phyloP scores from a whole-genome alignment of 2,888 invertebrate genomes.

The Stratiomys singularior region DNA sequence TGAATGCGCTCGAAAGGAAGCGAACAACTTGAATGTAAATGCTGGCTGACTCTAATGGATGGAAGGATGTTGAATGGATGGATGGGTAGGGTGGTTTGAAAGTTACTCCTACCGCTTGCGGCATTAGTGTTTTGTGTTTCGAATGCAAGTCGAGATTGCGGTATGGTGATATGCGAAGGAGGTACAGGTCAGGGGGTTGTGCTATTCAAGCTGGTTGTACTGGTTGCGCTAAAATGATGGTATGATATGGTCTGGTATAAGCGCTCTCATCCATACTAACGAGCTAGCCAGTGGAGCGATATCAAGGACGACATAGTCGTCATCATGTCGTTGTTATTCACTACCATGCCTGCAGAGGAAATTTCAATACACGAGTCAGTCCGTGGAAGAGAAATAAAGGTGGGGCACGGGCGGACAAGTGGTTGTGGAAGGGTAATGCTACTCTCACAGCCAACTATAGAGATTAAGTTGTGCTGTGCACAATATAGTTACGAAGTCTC shows the following conservation, averaged over 20 bases:
- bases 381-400: neutral
- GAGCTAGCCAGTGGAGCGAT: conserved; percentile 39
- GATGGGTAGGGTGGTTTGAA: too few relatives aligned
- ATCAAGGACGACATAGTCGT: conserved; percentile 44
- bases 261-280: conserved; percentile 41
- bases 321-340: conserved; percentile 46
- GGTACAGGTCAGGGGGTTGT: conserved; percentile 3
- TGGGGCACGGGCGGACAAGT: neutral
- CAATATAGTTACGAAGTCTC: neutral
- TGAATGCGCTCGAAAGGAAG: conserved; percentile 4
- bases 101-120: neutral
- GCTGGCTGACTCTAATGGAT: conserved; percentile 37
- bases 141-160: conserved; percentile 37
- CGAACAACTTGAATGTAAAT: conserved; percentile 31
- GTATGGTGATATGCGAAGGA: conserved; percentile 2
- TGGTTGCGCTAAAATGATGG: conserved; percentile 20
- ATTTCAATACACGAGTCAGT: conserved; percentile 31
- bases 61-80: conserved; percentile 22
- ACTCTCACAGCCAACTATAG: neutral
- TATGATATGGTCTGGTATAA: conserved; percentile 38
- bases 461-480: too few relatives aligned
- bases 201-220: neutral
- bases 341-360: conserved; percentile 41
- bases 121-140: conserved; percentile 10
- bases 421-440: conserved; percentile 6